Conservation (phyloP, 2,888 invertebrate species). For the Lymantria dispar region DNA sequence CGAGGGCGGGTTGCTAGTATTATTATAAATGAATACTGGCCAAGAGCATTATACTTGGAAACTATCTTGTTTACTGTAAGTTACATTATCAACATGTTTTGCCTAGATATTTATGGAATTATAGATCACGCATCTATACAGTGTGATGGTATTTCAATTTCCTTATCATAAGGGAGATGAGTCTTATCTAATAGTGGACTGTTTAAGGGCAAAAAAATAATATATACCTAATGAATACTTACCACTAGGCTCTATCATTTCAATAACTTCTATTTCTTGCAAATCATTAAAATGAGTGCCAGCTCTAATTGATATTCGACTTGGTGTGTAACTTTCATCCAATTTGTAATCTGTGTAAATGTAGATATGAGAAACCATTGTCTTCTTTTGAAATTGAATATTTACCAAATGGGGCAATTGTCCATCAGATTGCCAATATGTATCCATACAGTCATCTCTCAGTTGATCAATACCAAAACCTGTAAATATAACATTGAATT, state of each 20-base stretch:
- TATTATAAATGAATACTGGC: too few species aligned
- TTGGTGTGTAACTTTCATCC: conserved; percentile 99
- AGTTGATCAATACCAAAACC: conserved; percentile 99
- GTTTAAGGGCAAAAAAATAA: too few species aligned
- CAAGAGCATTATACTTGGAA: too few species aligned
- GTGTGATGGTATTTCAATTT: too few species aligned
- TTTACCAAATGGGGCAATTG: conserved; percentile 98
- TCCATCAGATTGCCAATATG: conserved; percentile 99
- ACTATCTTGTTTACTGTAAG: too few species aligned
- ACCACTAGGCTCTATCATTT: conserved; percentile 95
- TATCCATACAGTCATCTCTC: conserved; percentile 96
- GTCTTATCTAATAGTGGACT: too few species aligned
- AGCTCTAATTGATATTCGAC: conserved; percentile 94
- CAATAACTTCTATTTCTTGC: conserved; percentile 96
- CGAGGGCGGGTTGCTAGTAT: too few species aligned
- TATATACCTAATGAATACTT: too few species aligned
- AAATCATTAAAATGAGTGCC: conserved; percentile 98
- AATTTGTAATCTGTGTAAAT: conserved; percentile 99
- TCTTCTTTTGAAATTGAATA: conserved; percentile 97
- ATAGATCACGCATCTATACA: too few species aligned
- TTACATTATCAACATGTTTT: too few species aligned
- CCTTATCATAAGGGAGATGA: too few species aligned
- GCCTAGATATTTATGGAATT: too few species aligned
- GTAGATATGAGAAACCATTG: conserved; percentile 96
- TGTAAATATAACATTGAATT: conserved; percentile 41